phyloP scores from a whole-genome alignment of 2,888 invertebrate species.

The Dorcus parallelipipedus region DNA sequence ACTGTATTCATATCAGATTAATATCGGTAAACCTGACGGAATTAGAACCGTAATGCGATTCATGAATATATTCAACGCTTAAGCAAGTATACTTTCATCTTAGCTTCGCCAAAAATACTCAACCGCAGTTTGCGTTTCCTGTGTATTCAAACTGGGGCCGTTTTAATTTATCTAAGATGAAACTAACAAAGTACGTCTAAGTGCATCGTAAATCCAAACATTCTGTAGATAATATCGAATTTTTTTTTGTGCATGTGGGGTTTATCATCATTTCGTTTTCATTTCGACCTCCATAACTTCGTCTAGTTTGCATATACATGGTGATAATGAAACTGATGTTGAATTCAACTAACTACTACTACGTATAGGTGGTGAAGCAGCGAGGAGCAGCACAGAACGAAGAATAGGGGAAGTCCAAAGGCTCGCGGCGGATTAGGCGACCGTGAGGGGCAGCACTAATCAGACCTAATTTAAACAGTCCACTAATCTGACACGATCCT shows the following conservation, averaged over 20 bases:
- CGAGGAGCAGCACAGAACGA: background rate
- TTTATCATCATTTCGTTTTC: no score
- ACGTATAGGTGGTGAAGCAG: constrained; percentile 8
- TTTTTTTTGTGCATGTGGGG: no score
- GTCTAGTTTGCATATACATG: constrained; percentile 7
- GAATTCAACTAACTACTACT: constrained; percentile 5
- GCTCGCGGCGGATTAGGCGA: constrained; percentile 25
- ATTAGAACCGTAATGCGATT: constrained; percentile 15
- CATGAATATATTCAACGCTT: constrained; percentile 12
- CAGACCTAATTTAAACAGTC: constrained; percentile 31
- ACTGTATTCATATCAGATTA: constrained; percentile 16
- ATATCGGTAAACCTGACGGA: constrained; percentile 17
- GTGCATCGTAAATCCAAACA: no score
- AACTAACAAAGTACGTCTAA: no score
- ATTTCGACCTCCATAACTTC: no score
- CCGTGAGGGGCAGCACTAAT: constrained; percentile 26
- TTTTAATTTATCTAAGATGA: no score
- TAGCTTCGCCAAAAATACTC: no score
- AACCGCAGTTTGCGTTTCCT: no score
- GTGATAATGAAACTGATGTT: constrained; percentile 12
- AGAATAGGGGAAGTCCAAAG: constrained; percentile 15
- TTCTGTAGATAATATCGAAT: no score
- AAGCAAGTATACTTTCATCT: background rate
- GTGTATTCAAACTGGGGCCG: no score
- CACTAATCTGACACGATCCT: constrained; percentile 29